A percentile compares a stretch with the other conserved stretches of the same genome.
Conservation (phyloP, 2,797 vertebrate species). For the Tragelaphus eurycerus region DNA sequence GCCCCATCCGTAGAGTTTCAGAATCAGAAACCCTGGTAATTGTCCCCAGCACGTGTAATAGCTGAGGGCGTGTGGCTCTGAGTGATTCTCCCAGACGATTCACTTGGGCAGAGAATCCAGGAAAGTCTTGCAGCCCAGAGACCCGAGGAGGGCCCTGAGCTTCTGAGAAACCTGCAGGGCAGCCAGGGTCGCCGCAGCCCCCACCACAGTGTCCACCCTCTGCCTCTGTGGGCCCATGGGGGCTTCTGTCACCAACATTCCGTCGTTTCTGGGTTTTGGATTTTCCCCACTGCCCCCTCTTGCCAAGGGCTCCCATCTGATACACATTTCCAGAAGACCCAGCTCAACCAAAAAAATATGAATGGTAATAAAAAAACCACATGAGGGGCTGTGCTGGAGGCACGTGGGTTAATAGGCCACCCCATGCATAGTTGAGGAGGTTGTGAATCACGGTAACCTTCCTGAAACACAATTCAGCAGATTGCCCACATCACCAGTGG, state of each 20-base stretch:
- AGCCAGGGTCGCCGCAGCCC: neutral
- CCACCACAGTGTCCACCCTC: accelerated
- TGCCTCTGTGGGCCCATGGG: neutral
- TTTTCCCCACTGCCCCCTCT: neutral
- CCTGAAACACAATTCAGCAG: neutral
- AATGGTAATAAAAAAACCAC: neutral
- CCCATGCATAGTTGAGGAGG: accelerated
- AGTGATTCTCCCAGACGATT: neutral
- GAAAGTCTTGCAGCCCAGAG: neutral
- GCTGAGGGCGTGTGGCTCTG: neutral
- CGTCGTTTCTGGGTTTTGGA: neutral
- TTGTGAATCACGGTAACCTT: accelerated
- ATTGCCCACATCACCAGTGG: neutral
- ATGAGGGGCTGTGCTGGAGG: neutral
- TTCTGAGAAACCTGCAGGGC: neutral
- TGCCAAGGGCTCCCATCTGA: neutral
- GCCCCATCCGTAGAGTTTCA: accelerated
- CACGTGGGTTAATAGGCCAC: accelerated
- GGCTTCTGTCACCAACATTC: neutral
- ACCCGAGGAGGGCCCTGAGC: neutral
- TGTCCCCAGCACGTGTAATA: neutral
- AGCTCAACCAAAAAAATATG: neutral
- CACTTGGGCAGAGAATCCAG: neutral
- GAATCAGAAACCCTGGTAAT: neutral
- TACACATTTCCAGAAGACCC: neutral